These are phyloP conservation scores for Cryptotis parvus DNA, from an alignment of 2,113 vertebrate species.

Conservation along the genomic window DNA sequence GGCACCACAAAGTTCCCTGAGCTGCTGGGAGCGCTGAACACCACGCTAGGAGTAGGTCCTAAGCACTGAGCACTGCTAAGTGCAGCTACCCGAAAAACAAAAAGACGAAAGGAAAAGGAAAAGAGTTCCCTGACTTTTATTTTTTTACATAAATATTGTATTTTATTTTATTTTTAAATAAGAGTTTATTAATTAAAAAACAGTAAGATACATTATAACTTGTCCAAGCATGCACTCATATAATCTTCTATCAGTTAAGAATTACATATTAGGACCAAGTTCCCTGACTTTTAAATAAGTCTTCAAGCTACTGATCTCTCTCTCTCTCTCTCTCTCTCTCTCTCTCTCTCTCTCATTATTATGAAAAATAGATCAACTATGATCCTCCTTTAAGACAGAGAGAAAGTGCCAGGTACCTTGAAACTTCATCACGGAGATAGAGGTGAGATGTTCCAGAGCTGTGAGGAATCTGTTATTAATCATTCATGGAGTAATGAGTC, in stretches of 20 bases:
- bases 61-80: too few relatives aligned
- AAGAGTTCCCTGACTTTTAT: not conserved
- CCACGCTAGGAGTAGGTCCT: too few relatives aligned
- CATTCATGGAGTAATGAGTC: slow-evolving; percentile 70
- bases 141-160: too few relatives aligned
- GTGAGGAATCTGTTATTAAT: slow-evolving; percentile 35
- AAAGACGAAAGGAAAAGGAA: not conserved
- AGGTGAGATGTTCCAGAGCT: not conserved
- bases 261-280: too few relatives aligned
- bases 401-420: not conserved
- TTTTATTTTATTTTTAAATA: too few relatives aligned
- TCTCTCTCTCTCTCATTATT: not conserved
- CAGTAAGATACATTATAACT: too few relatives aligned
- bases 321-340: not conserved
- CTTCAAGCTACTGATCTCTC: not conserved
- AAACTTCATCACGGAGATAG: not conserved
- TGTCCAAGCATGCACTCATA: too few relatives aligned
- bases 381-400: not conserved
- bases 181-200: too few relatives aligned
- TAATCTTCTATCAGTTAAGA: too few relatives aligned
- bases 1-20: too few relatives aligned
- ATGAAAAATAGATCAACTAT: not conserved
- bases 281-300: not conserved
- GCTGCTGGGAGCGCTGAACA: too few relatives aligned
- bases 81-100: too few relatives aligned